Evolutionary conservation across 2,888 invertebrate species (phyloP).

Genomic region (Eristalis intricaria): DNA sequence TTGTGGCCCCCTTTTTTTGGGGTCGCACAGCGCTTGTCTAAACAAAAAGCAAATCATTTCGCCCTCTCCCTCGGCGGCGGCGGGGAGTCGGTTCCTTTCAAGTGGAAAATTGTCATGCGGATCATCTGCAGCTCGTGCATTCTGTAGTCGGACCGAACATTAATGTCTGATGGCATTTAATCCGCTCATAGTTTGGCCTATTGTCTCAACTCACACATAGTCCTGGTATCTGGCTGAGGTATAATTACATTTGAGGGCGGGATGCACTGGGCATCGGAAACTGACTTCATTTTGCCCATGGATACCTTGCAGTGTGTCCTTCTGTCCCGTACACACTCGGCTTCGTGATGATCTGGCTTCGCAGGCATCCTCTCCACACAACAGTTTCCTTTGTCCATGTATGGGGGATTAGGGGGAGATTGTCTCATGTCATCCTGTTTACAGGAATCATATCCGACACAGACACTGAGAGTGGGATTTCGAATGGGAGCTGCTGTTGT

Average conservation of each 20-base stretch:
- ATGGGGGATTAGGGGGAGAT: background rate
- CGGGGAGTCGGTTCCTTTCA: background rate
- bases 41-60: slow-evolving; percentile 40
- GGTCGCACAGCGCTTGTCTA: background rate
- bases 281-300: background rate
- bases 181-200: slow-evolving; percentile 56
- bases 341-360: slow-evolving; percentile 4
- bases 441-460: slow-evolving; percentile 50
- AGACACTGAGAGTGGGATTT: slow-evolving; percentile 19
- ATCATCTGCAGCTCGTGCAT: slow-evolving; percentile 57
- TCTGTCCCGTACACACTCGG: background rate
- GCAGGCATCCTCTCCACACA: too few species aligned
- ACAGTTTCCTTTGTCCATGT: too few species aligned
- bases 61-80: background rate
- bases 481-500: background rate
- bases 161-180: slow-evolving; percentile 62
- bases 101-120: slow-evolving; percentile 58
- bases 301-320: slow-evolving; percentile 17
- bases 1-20: slow-evolving; percentile 13
- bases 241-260: slow-evolving; percentile 56
- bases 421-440: slow-evolving; percentile 35
- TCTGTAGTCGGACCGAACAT: slow-evolving; percentile 28
- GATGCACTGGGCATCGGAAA: slow-evolving; percentile 15
- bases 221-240: slow-evolving; percentile 31
- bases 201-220: slow-evolving; percentile 40